These are phyloP conservation scores for Aethes cnicana DNA, from an alignment of 2,888 invertebrate genomes.

Conservation along the genomic window DNA sequence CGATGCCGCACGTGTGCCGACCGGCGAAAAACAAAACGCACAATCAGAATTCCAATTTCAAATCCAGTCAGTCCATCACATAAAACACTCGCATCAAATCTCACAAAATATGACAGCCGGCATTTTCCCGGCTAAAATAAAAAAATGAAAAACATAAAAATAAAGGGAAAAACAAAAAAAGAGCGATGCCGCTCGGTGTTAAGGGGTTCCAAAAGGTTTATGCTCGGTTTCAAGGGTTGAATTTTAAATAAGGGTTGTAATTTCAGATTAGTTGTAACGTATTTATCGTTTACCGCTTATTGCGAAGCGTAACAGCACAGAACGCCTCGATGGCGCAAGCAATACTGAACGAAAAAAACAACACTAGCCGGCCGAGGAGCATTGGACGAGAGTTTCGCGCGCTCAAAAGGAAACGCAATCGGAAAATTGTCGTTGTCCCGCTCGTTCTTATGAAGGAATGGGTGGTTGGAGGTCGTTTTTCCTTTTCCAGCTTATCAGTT, in stretches of 20 bases:
- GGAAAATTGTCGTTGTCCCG: conserved; percentile 59
- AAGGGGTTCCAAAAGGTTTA: conserved; percentile 35
- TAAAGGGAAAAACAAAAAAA: conserved; percentile 37
- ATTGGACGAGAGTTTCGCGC: conserved; percentile 40
- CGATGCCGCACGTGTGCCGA: conserved; percentile 63
- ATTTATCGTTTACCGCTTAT: conserved; percentile 45
- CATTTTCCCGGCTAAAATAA: conserved; percentile 70
- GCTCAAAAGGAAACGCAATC: conserved; percentile 51
- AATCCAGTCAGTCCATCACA: conserved; percentile 51
- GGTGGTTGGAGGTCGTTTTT: conserved; percentile 38
- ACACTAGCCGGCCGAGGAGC: conserved; percentile 50
- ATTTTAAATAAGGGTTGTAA: conserved; percentile 47
- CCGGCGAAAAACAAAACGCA: conserved; percentile 51
- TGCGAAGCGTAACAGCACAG: conserved; percentile 47
- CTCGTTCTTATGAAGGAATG: conserved; percentile 42
- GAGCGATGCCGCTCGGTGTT: conserved; percentile 33
- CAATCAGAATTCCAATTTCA: conserved; percentile 41
- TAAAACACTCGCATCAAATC: conserved; percentile 54
- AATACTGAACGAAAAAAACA: conserved; percentile 68
- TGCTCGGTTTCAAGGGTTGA: conserved; percentile 40
- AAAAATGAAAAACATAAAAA: conserved; percentile 49
- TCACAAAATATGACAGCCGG: conserved; percentile 57
- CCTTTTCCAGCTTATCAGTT: conserved; percentile 45
- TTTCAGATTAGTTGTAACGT: conserved; percentile 47
- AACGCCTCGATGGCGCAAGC: conserved; percentile 62